Base-by-base conservation (phyloP, 1,140 invertebrate genomes). In the Hyposmocoma kahamanoa region DNA sequence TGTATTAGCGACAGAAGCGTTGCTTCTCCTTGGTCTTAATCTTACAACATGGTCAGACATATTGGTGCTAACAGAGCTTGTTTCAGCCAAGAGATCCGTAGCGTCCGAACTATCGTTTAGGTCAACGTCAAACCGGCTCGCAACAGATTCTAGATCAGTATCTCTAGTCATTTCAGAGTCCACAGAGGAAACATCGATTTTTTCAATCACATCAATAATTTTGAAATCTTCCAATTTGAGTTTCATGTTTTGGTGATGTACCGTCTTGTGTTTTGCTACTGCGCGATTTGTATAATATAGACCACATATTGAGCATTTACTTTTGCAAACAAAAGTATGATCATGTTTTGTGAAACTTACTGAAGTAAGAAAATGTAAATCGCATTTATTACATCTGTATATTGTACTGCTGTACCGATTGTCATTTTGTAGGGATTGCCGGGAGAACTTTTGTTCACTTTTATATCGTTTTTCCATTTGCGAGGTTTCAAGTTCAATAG, bases 241-340 rank as follows among this genome's bases (percentile, higher is more conserved):
- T 10, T 22, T 22, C 39, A 20, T 42, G 20, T 42, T 42, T 20
- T 20, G 18, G 15, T 42, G 39, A 42, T 42, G 39, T 9, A 42
- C 13, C 11, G 6, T 20, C 3, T 21, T 18, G 22, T 42, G 39
- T 42, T 2, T 24, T 2, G 4, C 3, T n/a, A 42, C 3, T 21
- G 17, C 22, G n/a, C n/a, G n/a, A 10, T 36, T 15, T 36, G 9
- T 5, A 36, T 17, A 2, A 17, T 17, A 36, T 2, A 15, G 18
- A 36, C 13, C 32, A 17, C 32, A 36, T 10, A 13, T 15, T 17
- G 32, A 2, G 15, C 32, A 36, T 1, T n/a, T n/a, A 17, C 1
- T 8, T 8, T n/a, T 36, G 13, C 28, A 8, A 1, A 30, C 28
- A n/a, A 10, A 30, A n/a, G 28, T 36, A 17, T 36, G 32, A 36